phyloP scores from a whole-genome alignment of 2,888 invertebrate species.

The Macropis europaea region DNA sequence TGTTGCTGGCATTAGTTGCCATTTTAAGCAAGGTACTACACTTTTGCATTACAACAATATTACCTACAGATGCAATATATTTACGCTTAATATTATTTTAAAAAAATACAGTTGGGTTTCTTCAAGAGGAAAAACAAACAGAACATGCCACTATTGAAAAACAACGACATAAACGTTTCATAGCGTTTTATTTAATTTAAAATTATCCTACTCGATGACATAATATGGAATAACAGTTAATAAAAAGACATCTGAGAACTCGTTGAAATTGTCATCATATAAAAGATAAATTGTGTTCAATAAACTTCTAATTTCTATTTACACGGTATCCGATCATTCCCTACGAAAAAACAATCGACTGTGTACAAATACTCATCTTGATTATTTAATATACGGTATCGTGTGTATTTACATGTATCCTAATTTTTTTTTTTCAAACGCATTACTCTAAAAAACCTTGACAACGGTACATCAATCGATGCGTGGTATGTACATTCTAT shows the following conservation, averaged over 20 bases:
- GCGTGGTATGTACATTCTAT: too few species aligned
- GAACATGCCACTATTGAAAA: slow-evolving; percentile 39
- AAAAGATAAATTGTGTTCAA: slow-evolving; percentile 13
- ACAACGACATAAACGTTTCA: slow-evolving; percentile 15
- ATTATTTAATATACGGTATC: slow-evolving; percentile 13
- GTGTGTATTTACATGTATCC: slow-evolving; percentile 23
- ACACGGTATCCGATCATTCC: slow-evolving; percentile 8
- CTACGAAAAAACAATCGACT: slow-evolving; percentile 5
- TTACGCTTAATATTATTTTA: slow-evolving; percentile 20
- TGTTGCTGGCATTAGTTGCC: slow-evolving; percentile 48
- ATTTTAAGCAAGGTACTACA: slow-evolving; percentile 54
- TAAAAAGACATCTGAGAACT: too few species aligned
- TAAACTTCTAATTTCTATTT: slow-evolving; percentile 33
- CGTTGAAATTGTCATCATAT: too few species aligned
- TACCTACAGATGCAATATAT: neutral
- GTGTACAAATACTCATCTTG: slow-evolving; percentile 34
- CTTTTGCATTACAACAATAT: neutral
- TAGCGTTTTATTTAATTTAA: neutral
- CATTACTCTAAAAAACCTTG: slow-evolving; percentile 9
- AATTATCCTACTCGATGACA: neutral
- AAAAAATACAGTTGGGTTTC: slow-evolving; percentile 64
- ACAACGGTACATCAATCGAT: slow-evolving; percentile 1
- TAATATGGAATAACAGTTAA: too few species aligned
- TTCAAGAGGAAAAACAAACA: slow-evolving; percentile 60
- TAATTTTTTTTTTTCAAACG: neutral